These are phyloP conservation scores for Lamprologus sp. DNA, from an alignment of 2,113 vertebrate genomes.

Conservation along the genomic window DNA sequence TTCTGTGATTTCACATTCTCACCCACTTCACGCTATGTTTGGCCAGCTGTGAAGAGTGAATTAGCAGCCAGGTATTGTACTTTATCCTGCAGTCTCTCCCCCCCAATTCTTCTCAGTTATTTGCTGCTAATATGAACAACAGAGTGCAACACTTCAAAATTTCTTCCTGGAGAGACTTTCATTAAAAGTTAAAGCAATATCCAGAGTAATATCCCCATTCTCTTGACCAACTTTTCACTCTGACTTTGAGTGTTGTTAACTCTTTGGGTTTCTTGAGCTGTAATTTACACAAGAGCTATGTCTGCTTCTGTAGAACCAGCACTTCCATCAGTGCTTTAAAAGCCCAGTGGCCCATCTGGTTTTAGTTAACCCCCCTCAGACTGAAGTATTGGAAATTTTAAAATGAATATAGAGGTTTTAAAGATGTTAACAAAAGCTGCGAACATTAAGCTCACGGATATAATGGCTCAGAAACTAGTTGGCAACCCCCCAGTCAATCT, in stretches of 20 bases:
- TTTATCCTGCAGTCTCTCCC: background rate
- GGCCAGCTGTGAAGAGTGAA: background rate
- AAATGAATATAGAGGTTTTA: background rate
- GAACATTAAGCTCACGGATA: background rate
- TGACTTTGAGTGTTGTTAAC: background rate
- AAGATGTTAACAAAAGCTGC: background rate
- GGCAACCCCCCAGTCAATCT: background rate
- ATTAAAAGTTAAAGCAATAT: background rate
- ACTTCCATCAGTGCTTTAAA: background rate
- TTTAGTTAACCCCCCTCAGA: background rate
- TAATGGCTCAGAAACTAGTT: background rate
- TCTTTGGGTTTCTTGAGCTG: background rate
- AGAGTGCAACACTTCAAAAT: background rate
- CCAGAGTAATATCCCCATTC: background rate
- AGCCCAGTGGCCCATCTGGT: background rate
- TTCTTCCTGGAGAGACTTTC: background rate
- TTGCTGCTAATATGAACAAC: background rate
- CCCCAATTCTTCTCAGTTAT: background rate
- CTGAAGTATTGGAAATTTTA: background rate
- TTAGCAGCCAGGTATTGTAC: background rate
- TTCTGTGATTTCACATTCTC: background rate
- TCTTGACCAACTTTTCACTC: background rate
- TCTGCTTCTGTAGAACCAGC: background rate
- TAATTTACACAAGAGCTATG: background rate
- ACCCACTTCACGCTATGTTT: background rate